phyloP scores from a whole-genome alignment of 2,113 vertebrate genomes.

The Cygnus atratus region DNA sequence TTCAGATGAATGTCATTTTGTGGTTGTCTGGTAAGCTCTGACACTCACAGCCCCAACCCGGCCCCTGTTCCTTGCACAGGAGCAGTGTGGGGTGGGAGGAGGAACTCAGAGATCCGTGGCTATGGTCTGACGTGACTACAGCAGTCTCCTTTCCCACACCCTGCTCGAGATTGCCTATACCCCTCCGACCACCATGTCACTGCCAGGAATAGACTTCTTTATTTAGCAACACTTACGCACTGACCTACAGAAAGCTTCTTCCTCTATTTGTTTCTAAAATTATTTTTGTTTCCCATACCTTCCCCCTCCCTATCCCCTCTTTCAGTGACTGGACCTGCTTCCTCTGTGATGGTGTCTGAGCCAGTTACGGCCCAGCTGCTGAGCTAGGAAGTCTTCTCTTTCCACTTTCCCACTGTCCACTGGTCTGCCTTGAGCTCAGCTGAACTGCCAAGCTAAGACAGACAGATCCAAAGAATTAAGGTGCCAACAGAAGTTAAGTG shows the following conservation, averaged over 20 bases:
- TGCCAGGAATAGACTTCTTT: slow-evolving; percentile 14
- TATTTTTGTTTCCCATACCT: background rate
- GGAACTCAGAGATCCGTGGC: background rate
- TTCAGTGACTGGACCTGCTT: background rate
- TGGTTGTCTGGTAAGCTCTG: background rate
- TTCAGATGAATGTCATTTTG: background rate
- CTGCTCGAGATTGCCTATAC: background rate
- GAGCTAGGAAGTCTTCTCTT: background rate
- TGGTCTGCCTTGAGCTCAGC: background rate
- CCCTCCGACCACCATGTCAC: background rate
- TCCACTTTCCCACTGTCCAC: background rate
- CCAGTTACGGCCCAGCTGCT: background rate
- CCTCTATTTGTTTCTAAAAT: slow-evolving; percentile 54
- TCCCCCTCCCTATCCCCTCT: background rate
- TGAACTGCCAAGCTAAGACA: background rate
- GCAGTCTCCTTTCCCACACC: background rate
- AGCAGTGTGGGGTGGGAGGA: background rate
- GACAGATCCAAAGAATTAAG: background rate
- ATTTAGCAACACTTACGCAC: background rate
- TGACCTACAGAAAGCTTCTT: slow-evolving; percentile 39
- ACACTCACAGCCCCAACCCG: background rate
- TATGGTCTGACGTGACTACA: background rate
- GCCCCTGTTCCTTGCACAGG: background rate
- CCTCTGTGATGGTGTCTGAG: background rate
- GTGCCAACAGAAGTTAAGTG: background rate